Conservation (phyloP, 37 sponge, comb jelly and placozoan genomes). For the Crambe crambe region DNA sequence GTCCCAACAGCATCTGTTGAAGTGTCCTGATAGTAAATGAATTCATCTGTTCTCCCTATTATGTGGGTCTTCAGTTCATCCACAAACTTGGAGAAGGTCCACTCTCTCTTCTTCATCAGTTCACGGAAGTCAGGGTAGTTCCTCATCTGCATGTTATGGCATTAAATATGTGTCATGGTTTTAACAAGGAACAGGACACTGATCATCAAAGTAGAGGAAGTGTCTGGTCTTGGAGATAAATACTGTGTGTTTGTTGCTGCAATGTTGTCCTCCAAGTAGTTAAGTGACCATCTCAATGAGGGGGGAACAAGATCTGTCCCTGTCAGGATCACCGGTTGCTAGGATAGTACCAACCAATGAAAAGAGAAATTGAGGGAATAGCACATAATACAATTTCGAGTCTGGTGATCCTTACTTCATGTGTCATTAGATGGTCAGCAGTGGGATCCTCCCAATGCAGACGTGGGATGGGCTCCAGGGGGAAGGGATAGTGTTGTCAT, state of each 20-base stretch:
- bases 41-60: slow-evolving; percentile 44
- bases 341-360: no score
- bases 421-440: slow-evolving; percentile 65
- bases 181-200: neutral
- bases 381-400: neutral
- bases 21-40: slow-evolving; percentile 71
- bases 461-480: slow-evolving; percentile 29
- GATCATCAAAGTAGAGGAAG: slow-evolving; percentile 71
- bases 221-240: slow-evolving; percentile 48
- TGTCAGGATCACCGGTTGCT: slow-evolving; percentile 69
- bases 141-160: slow-evolving; percentile 10
- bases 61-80: slow-evolving; percentile 37
- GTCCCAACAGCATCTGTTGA: slow-evolving; percentile 68
- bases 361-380: neutral
- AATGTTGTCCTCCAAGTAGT: slow-evolving; percentile 73
- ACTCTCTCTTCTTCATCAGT: slow-evolving; percentile 57
- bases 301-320: slow-evolving; percentile 56
- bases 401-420: slow-evolving; percentile 52
- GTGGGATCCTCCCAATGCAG: slow-evolving; percentile 53
- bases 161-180: no score
- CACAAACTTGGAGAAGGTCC: slow-evolving; percentile 74
- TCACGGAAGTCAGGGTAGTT: slow-evolving; percentile 44
- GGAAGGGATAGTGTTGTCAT: slow-evolving; percentile 26
- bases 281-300: slow-evolving; percentile 60
- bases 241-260: slow-evolving; percentile 62